A percentile compares a stretch with the other conserved stretches of the same genome.
phyloP scores from a whole-genome alignment of 64 coral and sea anemone species.

The Stichodactyla mertensii region DNA sequence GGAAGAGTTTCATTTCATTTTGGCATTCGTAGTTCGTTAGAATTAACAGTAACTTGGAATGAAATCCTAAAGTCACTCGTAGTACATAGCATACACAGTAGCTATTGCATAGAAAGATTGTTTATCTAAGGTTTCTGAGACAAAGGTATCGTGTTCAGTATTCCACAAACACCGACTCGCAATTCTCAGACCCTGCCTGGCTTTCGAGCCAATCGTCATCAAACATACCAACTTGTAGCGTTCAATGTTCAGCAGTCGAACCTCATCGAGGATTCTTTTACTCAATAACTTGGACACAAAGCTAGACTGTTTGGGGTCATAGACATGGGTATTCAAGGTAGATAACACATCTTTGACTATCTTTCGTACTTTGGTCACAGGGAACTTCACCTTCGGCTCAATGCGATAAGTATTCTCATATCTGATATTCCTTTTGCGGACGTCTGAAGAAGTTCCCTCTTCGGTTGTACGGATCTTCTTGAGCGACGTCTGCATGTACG shows the following conservation, averaged over 20 bases:
- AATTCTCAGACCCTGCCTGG: conserved; percentile 35
- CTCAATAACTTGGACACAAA: conserved; percentile 58
- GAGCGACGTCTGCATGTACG: background rate
- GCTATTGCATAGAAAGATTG: conserved; percentile 58
- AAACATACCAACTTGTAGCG: conserved; percentile 64
- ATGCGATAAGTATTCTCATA: conserved; percentile 57
- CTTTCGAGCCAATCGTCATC: conserved; percentile 59
- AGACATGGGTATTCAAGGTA: conserved; percentile 17
- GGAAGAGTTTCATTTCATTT: background rate
- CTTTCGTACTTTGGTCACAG: conserved; percentile 35
- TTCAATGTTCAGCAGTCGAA: conserved; percentile 49
- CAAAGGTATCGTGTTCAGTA: conserved; percentile 48
- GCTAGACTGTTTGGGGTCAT: conserved; percentile 30
- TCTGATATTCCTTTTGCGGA: background rate
- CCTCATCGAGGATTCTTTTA: conserved; percentile 38
- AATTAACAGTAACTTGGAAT: background rate
- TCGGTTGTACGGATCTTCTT: conserved; percentile 5
- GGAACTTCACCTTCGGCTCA: conserved; percentile 42
- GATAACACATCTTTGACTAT: conserved; percentile 50
- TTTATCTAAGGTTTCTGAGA: conserved; percentile 38
- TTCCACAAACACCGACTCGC: conserved; percentile 71
- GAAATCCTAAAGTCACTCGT: conserved; percentile 12
- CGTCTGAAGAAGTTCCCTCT: background rate
- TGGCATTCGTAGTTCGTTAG: background rate
- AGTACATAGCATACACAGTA: conserved; percentile 60